These are phyloP conservation scores for Antechinus stuartii DNA, from an alignment of 2,113 vertebrate species.

Conservation along the genomic window DNA sequence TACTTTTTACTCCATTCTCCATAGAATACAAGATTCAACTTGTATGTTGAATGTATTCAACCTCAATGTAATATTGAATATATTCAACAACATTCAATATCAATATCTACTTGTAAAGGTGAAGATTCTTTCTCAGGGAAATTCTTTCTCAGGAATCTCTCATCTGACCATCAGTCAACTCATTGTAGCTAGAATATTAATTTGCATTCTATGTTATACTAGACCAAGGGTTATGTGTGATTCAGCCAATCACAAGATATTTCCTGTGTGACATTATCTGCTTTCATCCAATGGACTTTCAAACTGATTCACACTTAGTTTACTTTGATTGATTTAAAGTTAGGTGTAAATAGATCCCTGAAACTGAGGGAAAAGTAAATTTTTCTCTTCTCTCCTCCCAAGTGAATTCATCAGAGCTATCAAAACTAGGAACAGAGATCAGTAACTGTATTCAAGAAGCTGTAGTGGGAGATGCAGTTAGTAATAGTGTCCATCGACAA, in stretches of 20 bases:
- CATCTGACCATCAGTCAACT: neutral
- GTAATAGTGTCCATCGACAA: neutral
- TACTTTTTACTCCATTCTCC: neutral
- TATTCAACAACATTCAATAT: neutral
- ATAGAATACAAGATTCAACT: neutral
- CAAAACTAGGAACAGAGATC: neutral
- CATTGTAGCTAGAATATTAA: neutral
- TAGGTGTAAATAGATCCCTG: neutral
- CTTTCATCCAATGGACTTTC: neutral
- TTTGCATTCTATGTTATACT: neutral
- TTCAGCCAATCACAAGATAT: neutral
- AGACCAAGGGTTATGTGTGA: neutral
- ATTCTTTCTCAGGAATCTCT: neutral
- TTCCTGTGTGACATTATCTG: neutral
- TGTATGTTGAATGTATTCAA: no score
- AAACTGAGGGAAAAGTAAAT: neutral
- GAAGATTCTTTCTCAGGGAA: neutral
- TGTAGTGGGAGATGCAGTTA: neutral
- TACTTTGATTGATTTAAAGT: neutral
- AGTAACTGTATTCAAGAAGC: neutral
- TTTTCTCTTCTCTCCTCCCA: neutral
- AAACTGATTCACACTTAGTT: neutral
- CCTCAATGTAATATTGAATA: no score
- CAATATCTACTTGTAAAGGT: neutral
- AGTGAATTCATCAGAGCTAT: neutral